Evolutionary conservation across 2,113 vertebrate genomes (phyloP), one percentile per base, ranked within the genome.

Genomic region (Lagopus leucura): DNA sequence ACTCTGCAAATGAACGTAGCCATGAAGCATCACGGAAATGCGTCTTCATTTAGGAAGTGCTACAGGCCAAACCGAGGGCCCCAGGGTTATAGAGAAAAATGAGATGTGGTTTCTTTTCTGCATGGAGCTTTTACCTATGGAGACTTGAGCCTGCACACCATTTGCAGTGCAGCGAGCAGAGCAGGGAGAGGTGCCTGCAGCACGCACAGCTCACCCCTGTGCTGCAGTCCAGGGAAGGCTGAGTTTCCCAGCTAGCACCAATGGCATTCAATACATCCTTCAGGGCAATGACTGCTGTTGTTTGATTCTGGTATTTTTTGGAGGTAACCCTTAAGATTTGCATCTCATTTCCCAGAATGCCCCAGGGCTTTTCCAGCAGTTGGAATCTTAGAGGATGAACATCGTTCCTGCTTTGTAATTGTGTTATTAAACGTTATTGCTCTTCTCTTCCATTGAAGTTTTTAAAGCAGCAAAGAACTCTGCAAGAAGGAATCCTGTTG

Each of bases 371-470:
- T 95, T 93, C 92, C 90, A 97, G 92, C 94, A 95, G 90, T 94
- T 93, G 73, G 90, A 95, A 90, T 93, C 93, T 88, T 65, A 69
- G 90, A 88, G 94, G 88, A 95, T 94, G 95, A 97, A 95, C 92
- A 96, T 93, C 86, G 92, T 95, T 63, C 91, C 86, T 94, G 94
- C 94, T 94, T 94, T 94, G 90, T 95, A 97, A 97, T 93, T 95
- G 94, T 94, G 94, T 95, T 95, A 95, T 96, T 97, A 96, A 95
- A 93, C 79, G 92, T 90, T 93, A 96, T 95, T 95, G 93, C 94
- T 84, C 70, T 70, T 52, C 80, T 93, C 92, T 94, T 90, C 94
- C 94, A 94, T 88, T 70, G 88, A 47, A 7, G 19, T 60, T 64
- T 74, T 91, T 77, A 93, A 94, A 91, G 93, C 90, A 94, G 63